A percentile compares a stretch with the other conserved stretches of the same genome.
Evolutionary conservation across 1,140 invertebrate genomes (phyloP).

Genomic region (Camponotus floridanus): DNA sequence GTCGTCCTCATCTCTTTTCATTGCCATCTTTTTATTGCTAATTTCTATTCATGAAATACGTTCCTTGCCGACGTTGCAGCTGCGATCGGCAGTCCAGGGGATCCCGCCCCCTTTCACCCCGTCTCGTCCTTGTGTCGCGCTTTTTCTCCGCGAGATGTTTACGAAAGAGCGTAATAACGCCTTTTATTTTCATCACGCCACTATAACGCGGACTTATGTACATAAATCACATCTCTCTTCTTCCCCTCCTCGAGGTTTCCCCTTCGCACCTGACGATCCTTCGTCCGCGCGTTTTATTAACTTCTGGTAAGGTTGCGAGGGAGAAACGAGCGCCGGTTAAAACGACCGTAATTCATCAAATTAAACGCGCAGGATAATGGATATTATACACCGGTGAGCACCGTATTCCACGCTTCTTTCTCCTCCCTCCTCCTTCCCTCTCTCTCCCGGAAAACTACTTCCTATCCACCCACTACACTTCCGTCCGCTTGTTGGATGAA

Average conservation of each 20-base stretch:
- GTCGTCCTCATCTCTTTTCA: slow-evolving; percentile 50
- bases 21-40: slow-evolving; percentile 52
- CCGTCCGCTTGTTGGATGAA: slow-evolving; percentile 27
- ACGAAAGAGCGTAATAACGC: background rate
- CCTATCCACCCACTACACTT: background rate
- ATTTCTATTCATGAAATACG: slow-evolving; percentile 62
- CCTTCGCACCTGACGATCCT: background rate
- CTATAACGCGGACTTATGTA: background rate
- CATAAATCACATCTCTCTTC: background rate
- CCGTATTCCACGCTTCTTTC: slow-evolving; percentile 55
- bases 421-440: background rate
- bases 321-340: background rate
- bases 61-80: background rate
- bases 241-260: background rate
- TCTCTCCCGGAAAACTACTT: background rate
- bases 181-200: slow-evolving; percentile 9
- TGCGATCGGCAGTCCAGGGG: background rate
- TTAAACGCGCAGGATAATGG: slow-evolving; percentile 51
- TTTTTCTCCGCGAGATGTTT: background rate
- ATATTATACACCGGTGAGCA: slow-evolving; percentile 53
- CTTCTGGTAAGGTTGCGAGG: background rate
- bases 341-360: slow-evolving; percentile 49
- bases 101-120: background rate
- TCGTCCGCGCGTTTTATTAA: slow-evolving; percentile 36
- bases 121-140: background rate